Evolutionary conservation across 2,888 invertebrate genomes (phyloP), one percentile per base, ranked within the genome.

Genomic region (Hyles lineata): DNA sequence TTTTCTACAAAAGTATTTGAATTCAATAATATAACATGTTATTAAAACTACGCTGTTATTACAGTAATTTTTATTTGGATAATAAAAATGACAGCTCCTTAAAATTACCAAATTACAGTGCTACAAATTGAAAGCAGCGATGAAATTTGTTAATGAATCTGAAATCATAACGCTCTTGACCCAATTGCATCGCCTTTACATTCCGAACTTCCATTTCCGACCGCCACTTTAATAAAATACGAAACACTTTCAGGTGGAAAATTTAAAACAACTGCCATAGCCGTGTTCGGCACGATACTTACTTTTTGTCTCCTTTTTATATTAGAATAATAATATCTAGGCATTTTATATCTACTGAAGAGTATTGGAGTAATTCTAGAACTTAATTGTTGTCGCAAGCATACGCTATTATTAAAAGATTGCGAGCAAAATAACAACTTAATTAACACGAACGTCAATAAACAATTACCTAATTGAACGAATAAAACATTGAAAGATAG

Each of bases 71-170:
- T 17, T 52, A 3, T 17, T 43, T n/a, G 8, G 2, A 55, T 8
- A 19, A n/a, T 11, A n/a, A 55, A 55, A n/a, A n/a, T 55, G n/a
- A n/a, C 17, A 7, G 4, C 15, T 5, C 19, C n/a, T 55, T 6
- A 55, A 55, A 55, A 55, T 17, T 55, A 55, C n/a, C 43, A 43
- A 43, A 15, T 43, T 43, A 43, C 43, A 2, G 55, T 55, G 55
- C 19, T n/a, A n/a, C 19, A 55, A 55, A 55, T n/a, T 19, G 5
- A n/a, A n/a, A 55, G n/a, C n/a, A n/a, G 55, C n/a, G 17, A n/a
- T n/a, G 55, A n/a, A 55, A 55, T n/a, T 55, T 55, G n/a, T 55
- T 55, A n/a, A 55, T 55, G 55, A 55, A n/a, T 55, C 55, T 55
- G 55, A 55, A 55, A 55, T 55, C 55, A 55, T n/a, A 55, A 17